Percentiles rank a stretch among this genome's conserved stretches.
These are phyloP conservation scores for Pristis pectinata DNA, from an alignment of 2,797 vertebrate species.

Conservation along the genomic window DNA sequence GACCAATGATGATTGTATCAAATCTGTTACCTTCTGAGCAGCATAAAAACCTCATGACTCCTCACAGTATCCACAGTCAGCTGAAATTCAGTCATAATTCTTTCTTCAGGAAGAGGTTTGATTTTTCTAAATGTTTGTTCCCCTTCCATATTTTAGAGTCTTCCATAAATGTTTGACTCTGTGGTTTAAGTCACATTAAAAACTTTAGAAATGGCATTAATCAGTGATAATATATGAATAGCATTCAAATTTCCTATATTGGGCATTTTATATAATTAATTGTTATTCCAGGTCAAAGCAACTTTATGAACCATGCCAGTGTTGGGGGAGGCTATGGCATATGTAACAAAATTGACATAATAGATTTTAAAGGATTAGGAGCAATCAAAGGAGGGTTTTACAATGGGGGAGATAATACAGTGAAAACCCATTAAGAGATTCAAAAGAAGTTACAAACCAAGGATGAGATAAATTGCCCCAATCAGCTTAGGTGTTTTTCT, in stretches of 20 bases:
- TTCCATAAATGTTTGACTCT: neutral
- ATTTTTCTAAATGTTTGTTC: neutral
- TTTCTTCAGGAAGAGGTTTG: too few species aligned
- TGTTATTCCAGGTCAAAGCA: neutral
- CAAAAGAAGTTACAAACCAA: neutral
- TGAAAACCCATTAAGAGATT: neutral
- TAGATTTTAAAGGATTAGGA: neutral
- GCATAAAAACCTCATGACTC: neutral
- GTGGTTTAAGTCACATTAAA: neutral
- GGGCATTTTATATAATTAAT: neutral
- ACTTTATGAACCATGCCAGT: neutral
- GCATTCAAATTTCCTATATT: neutral
- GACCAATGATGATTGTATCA: neutral
- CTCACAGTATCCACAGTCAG: neutral
- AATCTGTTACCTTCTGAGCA: neutral
- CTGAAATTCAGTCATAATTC: neutral
- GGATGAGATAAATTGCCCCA: neutral
- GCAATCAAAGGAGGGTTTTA: neutral
- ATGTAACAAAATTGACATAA: neutral
- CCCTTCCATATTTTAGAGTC: neutral
- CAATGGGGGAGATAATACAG: neutral
- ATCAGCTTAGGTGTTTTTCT: neutral
- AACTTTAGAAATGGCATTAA: neutral
- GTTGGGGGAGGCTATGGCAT: neutral
- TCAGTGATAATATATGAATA: neutral